Base-by-base conservation (phyloP, 2,113 vertebrate species). In the Sclerurus mexicanus region DNA sequence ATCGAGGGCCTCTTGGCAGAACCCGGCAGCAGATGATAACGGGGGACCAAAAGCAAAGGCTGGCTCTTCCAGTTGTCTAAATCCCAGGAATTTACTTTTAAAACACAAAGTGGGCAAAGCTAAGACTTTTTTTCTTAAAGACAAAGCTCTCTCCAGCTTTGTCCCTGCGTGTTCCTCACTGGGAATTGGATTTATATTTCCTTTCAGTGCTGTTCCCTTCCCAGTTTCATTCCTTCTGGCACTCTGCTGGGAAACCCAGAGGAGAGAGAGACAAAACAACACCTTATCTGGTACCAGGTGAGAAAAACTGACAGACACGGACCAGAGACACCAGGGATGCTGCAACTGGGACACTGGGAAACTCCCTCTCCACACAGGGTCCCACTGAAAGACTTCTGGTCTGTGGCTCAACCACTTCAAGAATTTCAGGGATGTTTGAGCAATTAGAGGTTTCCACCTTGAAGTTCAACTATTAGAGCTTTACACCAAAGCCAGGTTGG, bases 281-380 rank as follows among this genome's bases (percentile, higher is more conserved):
- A 8, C 74, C 5, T 52, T 25, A 37, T 5, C 69, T 59, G 87
- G 85, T 58, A 37, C 30, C 25, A 47, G 46, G 80, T 8, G 71
- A 90, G 88, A 58, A 28, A 47, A 44, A 17, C 16, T 11, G 23
- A 22, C 44, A 4, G 3, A 19, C 23, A 42, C 47, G 5, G 31
- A 2, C 58, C 58, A 18, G 18, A 35, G 47, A 10, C 4, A 4
- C 1, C 9, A 8, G 87, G 56, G 85, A 12, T 16, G 49, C 71
- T 27, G 9, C 44, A 27, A 5, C 40, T 3, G 27, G 47, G 47
- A 46, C 72, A 86, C 8, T 10, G 49, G 8, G n/a, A 18, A 31
- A 16, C 11, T 24, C 0, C 1, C 66, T 12, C 6, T 0, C 1
- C 1, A 13, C n/a, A 5, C 22, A 8, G 46, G 17, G 50, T 42